These are phyloP conservation scores for Lysandra coridon DNA, from an alignment of 2,888 invertebrate species.

Conservation along the genomic window DNA sequence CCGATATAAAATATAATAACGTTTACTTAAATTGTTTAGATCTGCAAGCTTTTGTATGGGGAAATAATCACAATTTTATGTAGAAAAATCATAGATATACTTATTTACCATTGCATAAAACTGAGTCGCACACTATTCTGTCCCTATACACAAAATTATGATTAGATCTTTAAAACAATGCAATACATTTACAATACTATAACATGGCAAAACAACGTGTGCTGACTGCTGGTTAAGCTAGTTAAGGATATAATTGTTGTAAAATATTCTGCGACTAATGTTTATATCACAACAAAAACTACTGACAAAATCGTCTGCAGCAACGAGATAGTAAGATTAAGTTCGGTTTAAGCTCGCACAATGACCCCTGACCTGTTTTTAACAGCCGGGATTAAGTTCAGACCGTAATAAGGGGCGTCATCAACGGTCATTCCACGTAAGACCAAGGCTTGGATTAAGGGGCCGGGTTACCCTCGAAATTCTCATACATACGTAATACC, in stretches of 20 bases:
- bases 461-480: too few species aligned
- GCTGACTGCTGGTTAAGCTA: too few species aligned
- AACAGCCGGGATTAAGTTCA: conserved; percentile 20
- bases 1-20: conserved; percentile 23
- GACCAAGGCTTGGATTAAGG: conserved; percentile 1
- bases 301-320: not conserved
- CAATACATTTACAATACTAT: too few species aligned
- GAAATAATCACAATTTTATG: too few species aligned
- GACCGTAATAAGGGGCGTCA: conserved; percentile 20
- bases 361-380: conserved; percentile 24
- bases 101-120: too few species aligned
- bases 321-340: conserved; percentile 7
- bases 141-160: too few species aligned
- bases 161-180: not conserved
- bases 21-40: conserved; percentile 21
- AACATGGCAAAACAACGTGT: too few species aligned
- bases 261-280: not conserved
- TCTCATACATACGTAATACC: too few species aligned
- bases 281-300: not conserved
- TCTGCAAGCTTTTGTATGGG: not conserved
- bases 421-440: conserved; percentile 15
- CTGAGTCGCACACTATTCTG: too few species aligned
- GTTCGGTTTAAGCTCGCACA: not conserved
- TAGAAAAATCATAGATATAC: too few species aligned
- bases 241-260: not conserved